Evolutionary conservation across 2,113 vertebrate species (phyloP).

Genomic region (Campylomormyrus tamandua): DNA sequence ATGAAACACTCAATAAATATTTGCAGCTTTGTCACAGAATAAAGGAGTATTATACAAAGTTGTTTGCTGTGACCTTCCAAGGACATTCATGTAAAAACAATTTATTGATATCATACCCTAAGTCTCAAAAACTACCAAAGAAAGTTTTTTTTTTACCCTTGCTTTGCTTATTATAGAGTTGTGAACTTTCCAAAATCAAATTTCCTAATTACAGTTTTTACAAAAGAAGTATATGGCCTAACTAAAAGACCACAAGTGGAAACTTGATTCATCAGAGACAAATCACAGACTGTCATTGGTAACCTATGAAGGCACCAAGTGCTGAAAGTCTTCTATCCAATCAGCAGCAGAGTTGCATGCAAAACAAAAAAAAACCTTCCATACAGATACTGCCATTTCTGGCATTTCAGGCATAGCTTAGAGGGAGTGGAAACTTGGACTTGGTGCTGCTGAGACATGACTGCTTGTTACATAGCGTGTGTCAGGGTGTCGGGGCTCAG

Average conservation of each 20-base stretch:
- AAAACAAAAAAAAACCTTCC: not conserved
- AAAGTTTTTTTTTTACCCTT: conserved; percentile 28
- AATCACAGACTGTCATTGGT: not conserved
- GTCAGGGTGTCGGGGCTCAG: not conserved
- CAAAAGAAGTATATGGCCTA: not conserved
- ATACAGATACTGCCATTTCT: not conserved
- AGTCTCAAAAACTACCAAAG: conserved; percentile 30
- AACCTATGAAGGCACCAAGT: not conserved
- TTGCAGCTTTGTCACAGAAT: conserved; percentile 33
- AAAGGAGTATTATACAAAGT: conserved; percentile 34
- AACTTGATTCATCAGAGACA: not conserved
- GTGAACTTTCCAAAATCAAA: not conserved
- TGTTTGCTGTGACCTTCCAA: conserved; percentile 36
- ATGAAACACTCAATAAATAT: conserved; percentile 35
- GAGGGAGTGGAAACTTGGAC: not conserved
- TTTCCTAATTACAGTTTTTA: not conserved
- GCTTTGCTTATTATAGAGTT: not conserved
- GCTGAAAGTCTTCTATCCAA: not conserved
- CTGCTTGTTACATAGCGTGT: no score
- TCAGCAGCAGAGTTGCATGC: not conserved
- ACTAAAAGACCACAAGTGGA: not conserved
- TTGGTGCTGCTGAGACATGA: not conserved
- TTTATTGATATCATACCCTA: conserved; percentile 17
- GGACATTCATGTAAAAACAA: conserved; percentile 33
- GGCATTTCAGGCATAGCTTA: not conserved